Evolutionary conservation across 1,140 invertebrate genomes (phyloP).

Genomic region (roundworm (Caenorhabditis elegans)): DNA sequence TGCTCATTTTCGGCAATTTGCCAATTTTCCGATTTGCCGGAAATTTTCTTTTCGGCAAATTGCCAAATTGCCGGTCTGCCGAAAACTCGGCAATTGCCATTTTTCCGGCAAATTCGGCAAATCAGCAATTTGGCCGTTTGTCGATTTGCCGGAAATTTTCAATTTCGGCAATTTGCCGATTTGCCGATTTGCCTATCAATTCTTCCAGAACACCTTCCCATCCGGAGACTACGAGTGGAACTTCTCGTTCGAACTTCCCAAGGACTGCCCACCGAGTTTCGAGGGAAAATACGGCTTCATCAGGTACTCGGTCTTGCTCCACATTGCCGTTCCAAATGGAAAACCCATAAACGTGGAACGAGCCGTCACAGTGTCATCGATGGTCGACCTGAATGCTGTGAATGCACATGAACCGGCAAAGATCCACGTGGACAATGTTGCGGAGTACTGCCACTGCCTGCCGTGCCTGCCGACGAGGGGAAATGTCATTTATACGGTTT

Average conservation of each 20-base stretch:
- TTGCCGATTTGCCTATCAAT: no score
- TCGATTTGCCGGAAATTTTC: no score
- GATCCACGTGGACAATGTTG: background rate
- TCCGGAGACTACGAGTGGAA: conserved; percentile 19
- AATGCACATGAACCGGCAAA: background rate
- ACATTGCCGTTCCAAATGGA: background rate
- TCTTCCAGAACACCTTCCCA: background rate
- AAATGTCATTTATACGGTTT: background rate
- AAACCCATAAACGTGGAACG: background rate
- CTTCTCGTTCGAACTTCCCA: conserved; percentile 12
- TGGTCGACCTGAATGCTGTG: background rate
- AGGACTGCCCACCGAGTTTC: conserved; percentile 9
- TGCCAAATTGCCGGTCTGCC: no score
- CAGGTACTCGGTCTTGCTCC: background rate
- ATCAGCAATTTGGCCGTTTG: no score
- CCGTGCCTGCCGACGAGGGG: background rate
- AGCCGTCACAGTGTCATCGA: background rate
- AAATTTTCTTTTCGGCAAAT: no score
- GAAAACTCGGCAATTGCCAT: no score
- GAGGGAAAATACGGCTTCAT: background rate
- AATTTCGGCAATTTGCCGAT: no score
- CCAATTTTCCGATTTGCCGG: no score
- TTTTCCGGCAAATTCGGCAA: no score
- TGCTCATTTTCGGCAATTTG: no score
- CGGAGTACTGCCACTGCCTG: background rate